Evolutionary conservation across 1,140 invertebrate species (phyloP).

Genomic region (Penaeus vannamei): DNA sequence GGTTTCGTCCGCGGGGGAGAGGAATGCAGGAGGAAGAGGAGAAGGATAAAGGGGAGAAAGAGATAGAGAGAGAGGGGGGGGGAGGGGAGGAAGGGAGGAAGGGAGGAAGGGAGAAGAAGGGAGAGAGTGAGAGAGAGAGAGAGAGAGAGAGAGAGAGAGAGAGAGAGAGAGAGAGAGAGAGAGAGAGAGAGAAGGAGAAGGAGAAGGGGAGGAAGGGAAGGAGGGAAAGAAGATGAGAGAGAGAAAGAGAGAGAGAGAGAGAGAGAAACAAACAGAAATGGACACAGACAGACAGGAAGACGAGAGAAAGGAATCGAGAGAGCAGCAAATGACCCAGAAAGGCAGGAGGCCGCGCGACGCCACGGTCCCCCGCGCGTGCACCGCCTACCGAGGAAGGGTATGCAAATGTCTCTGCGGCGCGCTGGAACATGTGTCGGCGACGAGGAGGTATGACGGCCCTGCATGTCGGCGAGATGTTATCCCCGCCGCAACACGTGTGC

Average conservation of each 20-base stretch:
- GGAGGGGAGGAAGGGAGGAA: too few species aligned
- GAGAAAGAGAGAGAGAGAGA: not conserved
- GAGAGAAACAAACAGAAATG: not conserved
- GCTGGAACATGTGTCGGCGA: conserved; percentile 42
- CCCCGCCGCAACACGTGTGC: conserved; percentile 17
- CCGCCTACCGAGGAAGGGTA: conserved; percentile 47
- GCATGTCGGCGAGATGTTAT: conserved; percentile 30
- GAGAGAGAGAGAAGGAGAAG: not conserved
- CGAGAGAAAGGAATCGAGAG: not conserved
- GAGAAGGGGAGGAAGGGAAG: not conserved
- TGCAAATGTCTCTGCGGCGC: conserved; percentile 31
- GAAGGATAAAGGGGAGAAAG: too few species aligned
- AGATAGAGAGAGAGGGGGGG: too few species aligned
- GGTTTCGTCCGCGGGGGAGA: too few species aligned
- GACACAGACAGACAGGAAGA: not conserved
- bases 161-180: not conserved
- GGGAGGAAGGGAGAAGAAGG: too few species aligned
- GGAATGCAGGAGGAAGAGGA: too few species aligned
- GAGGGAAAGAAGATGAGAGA: not conserved
- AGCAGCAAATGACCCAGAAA: not conserved
- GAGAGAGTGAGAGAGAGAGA: too few species aligned
- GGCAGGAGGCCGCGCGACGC: not conserved
- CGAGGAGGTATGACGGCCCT: conserved; percentile 46
- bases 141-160: too few species aligned
- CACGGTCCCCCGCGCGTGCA: not conserved